Evolutionary conservation across 2,797 vertebrate genomes (phyloP).

Genomic region (Falco peregrinus): DNA sequence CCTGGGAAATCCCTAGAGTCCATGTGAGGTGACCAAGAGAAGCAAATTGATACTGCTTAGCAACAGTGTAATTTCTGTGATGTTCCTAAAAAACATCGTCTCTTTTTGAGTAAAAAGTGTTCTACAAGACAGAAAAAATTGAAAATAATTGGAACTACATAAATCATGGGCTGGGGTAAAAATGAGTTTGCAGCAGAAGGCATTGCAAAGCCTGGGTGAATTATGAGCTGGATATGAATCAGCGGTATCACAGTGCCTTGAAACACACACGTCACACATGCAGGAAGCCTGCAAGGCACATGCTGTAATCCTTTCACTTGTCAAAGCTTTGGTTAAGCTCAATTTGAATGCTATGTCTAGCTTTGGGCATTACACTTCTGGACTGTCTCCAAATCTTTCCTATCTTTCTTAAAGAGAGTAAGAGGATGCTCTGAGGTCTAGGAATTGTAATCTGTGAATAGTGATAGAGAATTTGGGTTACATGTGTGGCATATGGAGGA

Average conservation of each 20-base stretch:
- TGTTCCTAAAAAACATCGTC: neutral
- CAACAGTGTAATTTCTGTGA: neutral
- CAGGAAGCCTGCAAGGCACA: conserved; percentile 29
- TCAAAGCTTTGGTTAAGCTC: conserved; percentile 19
- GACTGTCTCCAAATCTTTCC: neutral
- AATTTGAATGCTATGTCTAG: neutral
- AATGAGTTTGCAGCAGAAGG: neutral
- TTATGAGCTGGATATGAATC: neutral
- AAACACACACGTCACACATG: neutral
- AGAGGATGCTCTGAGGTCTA: neutral
- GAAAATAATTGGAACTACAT: neutral
- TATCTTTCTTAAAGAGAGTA: neutral
- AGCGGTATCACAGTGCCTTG: neutral
- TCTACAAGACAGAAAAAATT: neutral
- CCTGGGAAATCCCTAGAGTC: neutral
- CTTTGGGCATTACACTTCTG: neutral
- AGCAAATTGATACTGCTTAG: neutral
- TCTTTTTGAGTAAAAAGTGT: neutral
- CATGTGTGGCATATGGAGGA: neutral
- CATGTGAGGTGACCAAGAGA: neutral
- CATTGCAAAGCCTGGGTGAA: neutral
- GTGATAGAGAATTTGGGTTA: neutral
- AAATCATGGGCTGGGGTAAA: neutral
- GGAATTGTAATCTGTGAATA: neutral
- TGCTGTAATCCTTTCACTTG: neutral